These are phyloP conservation scores for Tenthredo scrophulariae DNA, from an alignment of 2,888 invertebrate species.

Conservation along the genomic window DNA sequence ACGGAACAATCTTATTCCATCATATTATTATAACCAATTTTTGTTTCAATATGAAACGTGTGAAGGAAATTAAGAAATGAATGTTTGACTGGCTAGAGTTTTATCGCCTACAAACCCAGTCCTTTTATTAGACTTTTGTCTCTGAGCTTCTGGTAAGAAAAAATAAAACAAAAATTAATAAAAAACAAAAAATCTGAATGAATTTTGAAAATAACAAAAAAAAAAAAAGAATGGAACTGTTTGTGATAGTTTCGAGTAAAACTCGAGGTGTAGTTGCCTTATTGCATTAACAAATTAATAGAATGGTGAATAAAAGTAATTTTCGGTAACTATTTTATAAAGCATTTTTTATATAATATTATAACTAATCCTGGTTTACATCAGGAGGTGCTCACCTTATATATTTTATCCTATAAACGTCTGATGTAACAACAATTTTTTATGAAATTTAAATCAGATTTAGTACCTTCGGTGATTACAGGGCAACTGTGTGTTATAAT, in stretches of 20 bases:
- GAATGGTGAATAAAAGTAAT: slow-evolving; percentile 55
- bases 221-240: slow-evolving; percentile 54
- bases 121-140: slow-evolving; percentile 31
- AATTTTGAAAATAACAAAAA: background rate
- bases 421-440: slow-evolving; percentile 28
- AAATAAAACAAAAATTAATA: slow-evolving; percentile 24
- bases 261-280: slow-evolving; percentile 73
- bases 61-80: background rate
- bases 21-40: background rate
- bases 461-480: slow-evolving; percentile 37
- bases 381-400: slow-evolving; percentile 61
- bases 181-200: slow-evolving; percentile 12
- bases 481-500: slow-evolving; percentile 1
- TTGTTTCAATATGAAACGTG: background rate
- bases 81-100: background rate
- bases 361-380: slow-evolving; percentile 62
- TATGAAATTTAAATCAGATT: slow-evolving; percentile 40
- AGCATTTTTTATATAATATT: slow-evolving; percentile 62
- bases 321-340: slow-evolving; percentile 70
- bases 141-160: background rate
- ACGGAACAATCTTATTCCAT: background rate
- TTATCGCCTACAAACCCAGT: slow-evolving; percentile 9
- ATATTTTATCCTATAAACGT: slow-evolving; percentile 43
- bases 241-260: slow-evolving; percentile 68
- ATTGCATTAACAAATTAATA: slow-evolving; percentile 69